phyloP scores from a whole-genome alignment of 2,113 vertebrate genomes.

The Sterrhoptilus dennistouni region DNA sequence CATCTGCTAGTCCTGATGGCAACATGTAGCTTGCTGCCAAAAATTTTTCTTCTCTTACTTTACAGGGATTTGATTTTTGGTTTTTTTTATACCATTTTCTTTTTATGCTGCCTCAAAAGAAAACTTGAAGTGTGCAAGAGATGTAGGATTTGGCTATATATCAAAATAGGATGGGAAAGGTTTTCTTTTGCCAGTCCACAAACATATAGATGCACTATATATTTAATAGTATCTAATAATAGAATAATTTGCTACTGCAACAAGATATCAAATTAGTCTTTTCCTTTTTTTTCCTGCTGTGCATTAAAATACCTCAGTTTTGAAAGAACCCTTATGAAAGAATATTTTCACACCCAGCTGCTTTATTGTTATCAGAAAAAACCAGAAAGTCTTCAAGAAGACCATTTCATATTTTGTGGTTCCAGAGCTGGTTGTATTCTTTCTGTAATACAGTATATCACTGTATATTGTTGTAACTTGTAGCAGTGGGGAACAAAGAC shows the following conservation, averaged over 20 bases:
- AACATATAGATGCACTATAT: background rate
- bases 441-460: background rate
- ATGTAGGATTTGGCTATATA: background rate
- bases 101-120: background rate
- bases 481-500: background rate
- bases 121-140: background rate
- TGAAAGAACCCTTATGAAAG: background rate
- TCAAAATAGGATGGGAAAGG: background rate
- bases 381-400: background rate
- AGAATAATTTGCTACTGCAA: background rate
- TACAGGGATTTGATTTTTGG: background rate
- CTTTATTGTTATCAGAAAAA: background rate
- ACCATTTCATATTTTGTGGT: background rate
- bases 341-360: background rate
- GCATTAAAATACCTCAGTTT: background rate
- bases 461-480: background rate
- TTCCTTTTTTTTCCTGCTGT: background rate
- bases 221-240: background rate
- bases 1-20: conserved; percentile 16
- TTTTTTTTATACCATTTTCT: background rate
- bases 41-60: background rate
- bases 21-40: background rate
- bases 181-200: background rate
- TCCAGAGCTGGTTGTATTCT: background rate
- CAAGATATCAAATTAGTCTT: background rate